Conservation (phyloP, 2,888 invertebrate species). For the Thera britannica region DNA sequence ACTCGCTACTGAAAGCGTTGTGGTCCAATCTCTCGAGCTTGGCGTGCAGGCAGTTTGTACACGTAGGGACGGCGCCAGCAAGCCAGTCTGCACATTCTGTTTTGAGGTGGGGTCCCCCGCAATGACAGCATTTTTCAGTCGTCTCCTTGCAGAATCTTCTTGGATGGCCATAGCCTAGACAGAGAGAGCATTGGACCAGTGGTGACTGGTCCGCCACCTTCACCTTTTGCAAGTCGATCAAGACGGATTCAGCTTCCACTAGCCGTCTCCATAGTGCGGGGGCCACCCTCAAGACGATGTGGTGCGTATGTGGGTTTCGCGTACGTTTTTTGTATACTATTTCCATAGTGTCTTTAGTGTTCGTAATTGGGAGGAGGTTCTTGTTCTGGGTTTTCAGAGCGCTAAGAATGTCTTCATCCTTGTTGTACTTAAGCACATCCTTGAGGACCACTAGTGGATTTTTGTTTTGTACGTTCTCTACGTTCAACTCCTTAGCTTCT, state of each 20-base stretch:
- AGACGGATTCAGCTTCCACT: no score
- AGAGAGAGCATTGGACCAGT: slow-evolving; percentile 13
- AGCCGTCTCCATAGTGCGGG: no score
- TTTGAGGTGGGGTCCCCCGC: slow-evolving; percentile 33
- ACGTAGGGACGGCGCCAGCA: neutral
- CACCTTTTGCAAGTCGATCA: slow-evolving; percentile 2
- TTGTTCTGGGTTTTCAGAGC: no score
- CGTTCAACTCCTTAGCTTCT: neutral
- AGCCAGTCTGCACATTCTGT: neutral
- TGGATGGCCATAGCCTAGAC: slow-evolving; percentile 37
- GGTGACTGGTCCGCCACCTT: no score
- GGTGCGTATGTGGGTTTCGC: no score
- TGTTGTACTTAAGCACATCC: no score
- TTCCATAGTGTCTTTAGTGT: no score
- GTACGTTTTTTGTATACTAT: no score
- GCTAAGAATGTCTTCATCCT: no score
- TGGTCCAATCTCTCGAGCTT: neutral
- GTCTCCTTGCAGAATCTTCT: slow-evolving; percentile 26
- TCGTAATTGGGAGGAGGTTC: no score
- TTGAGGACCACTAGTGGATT: no score
- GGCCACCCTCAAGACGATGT: no score
- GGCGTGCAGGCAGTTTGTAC: neutral
- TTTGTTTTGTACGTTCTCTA: neutral
- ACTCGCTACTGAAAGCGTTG: neutral
- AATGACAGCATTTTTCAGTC: slow-evolving; percentile 37